Conservation (phyloP, 35 echinoderm and acorn worm genomes). For the Apostichopus japonicus region DNA sequence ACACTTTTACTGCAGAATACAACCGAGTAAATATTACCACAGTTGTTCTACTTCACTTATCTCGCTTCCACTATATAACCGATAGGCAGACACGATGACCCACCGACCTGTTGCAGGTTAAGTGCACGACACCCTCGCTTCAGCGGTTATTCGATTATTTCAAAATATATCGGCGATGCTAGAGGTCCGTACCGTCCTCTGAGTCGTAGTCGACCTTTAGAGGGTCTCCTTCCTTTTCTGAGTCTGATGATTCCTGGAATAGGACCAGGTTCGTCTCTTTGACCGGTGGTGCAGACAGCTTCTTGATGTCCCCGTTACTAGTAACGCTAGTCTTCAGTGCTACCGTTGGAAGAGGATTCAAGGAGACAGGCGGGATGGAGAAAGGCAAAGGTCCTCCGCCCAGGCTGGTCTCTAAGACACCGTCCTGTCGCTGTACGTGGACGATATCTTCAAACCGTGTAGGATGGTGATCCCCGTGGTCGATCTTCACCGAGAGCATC, state of each 20-base stretch:
- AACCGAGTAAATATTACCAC: no score
- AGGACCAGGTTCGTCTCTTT: slow-evolving; percentile 81
- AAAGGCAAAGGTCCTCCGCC: slow-evolving; percentile 65
- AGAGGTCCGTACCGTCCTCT: slow-evolving; percentile 82
- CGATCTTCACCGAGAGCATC: slow-evolving; percentile 65
- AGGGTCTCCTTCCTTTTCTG: slow-evolving; percentile 35
- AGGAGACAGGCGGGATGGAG: slow-evolving; percentile 42
- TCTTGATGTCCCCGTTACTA: slow-evolving; percentile 29
- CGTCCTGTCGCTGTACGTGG: slow-evolving; percentile 90
- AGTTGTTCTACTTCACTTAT: no score
- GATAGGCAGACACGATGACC: no score
- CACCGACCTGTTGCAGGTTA: no score
- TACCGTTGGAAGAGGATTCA: neutral
- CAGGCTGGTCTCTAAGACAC: slow-evolving; percentile 87
- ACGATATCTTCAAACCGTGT: slow-evolving; percentile 76
- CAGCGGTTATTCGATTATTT: neutral
- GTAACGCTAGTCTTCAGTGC: slow-evolving; percentile 7
- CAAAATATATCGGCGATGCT: neutral
- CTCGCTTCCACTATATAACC: no score
- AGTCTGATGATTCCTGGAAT: slow-evolving; percentile 69
- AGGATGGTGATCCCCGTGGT: slow-evolving; percentile 61
- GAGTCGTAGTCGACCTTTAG: slow-evolving; percentile 69
- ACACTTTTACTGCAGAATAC: no score
- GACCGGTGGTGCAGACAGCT: slow-evolving; percentile 46
- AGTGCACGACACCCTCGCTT: no score